A percentile compares a stretch with the other conserved stretches of the same genome.
Evolutionary conservation across 2,797 vertebrate genomes (phyloP).

Genomic region (Taenioides sp.): DNA sequence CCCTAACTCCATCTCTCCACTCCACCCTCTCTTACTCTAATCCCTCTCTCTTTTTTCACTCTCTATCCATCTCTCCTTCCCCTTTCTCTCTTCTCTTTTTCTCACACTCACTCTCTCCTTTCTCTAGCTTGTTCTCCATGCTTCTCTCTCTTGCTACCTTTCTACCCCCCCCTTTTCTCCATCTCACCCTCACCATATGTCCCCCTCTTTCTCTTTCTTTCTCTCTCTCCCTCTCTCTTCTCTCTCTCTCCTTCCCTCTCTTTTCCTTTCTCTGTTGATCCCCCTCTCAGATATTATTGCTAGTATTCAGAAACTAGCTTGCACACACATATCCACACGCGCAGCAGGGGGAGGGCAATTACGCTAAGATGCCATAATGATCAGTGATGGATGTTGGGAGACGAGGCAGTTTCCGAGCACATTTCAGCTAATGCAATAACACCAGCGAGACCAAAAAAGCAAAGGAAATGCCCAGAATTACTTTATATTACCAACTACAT

Average conservation of each 20-base stretch:
- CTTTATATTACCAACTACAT: constrained; percentile 65
- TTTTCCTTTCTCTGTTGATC: constrained; percentile 8
- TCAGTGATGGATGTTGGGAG: constrained; percentile 72
- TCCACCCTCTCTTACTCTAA: not conserved
- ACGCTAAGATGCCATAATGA: constrained; percentile 77
- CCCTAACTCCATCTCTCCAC: not conserved
- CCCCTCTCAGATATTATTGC: constrained; percentile 62
- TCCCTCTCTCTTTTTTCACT: too few relatives aligned
- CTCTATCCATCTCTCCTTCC: too few relatives aligned
- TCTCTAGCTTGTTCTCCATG: not conserved
- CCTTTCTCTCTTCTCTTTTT: too few relatives aligned
- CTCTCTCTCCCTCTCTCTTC: not conserved
- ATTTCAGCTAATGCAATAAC: constrained; percentile 76
- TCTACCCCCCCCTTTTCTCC: not conserved
- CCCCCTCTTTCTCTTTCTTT: not conserved
- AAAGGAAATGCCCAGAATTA: constrained; percentile 56
- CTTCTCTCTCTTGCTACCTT: not conserved
- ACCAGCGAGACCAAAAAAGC: constrained; percentile 35
- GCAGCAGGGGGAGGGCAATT: constrained; percentile 71
- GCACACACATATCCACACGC: constrained; percentile 21
- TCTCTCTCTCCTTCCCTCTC: not conserved
- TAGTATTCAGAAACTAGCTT: constrained; percentile 61
- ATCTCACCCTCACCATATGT: not conserved
- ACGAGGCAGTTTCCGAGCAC: constrained; percentile 61
- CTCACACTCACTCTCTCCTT: too few relatives aligned